Evolutionary conservation across 2,797 vertebrate species (phyloP).

Genomic region (Nannoperca australis): DNA sequence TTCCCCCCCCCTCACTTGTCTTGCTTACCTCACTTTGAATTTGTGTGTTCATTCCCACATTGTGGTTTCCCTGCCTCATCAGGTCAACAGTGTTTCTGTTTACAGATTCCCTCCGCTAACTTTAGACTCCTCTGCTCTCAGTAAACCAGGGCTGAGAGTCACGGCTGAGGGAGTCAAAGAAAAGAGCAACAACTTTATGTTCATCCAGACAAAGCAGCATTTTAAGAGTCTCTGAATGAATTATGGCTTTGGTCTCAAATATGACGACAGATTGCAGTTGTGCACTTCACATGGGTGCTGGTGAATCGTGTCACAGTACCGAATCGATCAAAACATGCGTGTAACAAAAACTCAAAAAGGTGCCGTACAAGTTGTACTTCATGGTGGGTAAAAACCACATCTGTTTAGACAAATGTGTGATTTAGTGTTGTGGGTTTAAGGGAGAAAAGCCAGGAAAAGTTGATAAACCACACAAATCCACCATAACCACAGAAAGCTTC

Average conservation of each 20-base stretch:
- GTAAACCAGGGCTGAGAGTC: conserved; percentile 36
- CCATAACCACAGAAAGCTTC: conserved; percentile 80
- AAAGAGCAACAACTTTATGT: conserved; percentile 20
- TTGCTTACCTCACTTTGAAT: conserved; percentile 28
- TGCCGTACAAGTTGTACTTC: conserved; percentile 43
- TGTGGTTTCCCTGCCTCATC: conserved; percentile 40
- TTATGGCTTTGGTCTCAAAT: conserved; percentile 12
- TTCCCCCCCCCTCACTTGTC: background rate
- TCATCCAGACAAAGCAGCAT: background rate
- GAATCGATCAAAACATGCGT: conserved; percentile 32
- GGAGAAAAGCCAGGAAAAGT: conserved; percentile 82
- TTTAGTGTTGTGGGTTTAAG: conserved; percentile 72
- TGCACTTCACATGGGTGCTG: conserved; percentile 22
- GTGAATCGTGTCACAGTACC: conserved; percentile 4
- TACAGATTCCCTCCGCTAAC: conserved; percentile 62
- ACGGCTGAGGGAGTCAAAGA: conserved; percentile 29
- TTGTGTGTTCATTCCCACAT: conserved; percentile 31
- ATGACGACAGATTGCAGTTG: conserved; percentile 2
- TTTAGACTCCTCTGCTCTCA: conserved; percentile 55
- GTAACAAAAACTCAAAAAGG: conserved; percentile 50
- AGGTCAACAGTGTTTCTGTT: conserved; percentile 65
- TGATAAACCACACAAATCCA: conserved; percentile 84
- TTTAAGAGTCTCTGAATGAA: conserved; percentile 21
- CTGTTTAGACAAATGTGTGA: conserved; percentile 80
- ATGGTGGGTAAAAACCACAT: conserved; percentile 71